These are phyloP conservation scores for Frieseomelitta varia DNA, from an alignment of 1,140 invertebrate genomes.

Conservation along the genomic window DNA sequence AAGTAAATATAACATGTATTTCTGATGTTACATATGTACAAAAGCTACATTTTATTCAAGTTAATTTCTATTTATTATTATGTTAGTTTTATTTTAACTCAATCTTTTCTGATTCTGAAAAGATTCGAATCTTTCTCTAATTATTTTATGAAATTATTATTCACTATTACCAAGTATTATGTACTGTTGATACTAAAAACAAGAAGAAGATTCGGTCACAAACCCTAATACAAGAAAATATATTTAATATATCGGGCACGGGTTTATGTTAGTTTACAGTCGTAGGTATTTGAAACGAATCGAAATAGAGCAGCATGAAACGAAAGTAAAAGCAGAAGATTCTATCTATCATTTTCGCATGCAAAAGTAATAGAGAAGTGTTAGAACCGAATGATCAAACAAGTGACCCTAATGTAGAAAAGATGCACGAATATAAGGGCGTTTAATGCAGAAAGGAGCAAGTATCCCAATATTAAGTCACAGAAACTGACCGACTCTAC, in stretches of 20 bases:
- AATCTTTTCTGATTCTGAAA: too few relatives aligned
- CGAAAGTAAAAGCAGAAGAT: slow-evolving; percentile 19
- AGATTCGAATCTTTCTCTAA: too few relatives aligned
- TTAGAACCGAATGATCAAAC: slow-evolving; percentile 58
- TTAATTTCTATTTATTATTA: neutral
- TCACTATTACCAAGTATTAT: too few relatives aligned
- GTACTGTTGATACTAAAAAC: too few relatives aligned
- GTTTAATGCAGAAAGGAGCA: slow-evolving; percentile 86
- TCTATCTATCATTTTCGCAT: slow-evolving; percentile 34
- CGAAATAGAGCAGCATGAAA: slow-evolving; percentile 17
- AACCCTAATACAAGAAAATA: neutral
- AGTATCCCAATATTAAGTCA: slow-evolving; percentile 86
- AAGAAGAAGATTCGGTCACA: slow-evolving; percentile 29
- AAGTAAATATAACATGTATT: neutral
- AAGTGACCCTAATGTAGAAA: slow-evolving; percentile 68
- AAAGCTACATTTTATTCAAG: neutral
- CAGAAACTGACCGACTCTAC: slow-evolving; percentile 85
- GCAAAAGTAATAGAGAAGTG: slow-evolving; percentile 35
- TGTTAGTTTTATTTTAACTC: neutral
- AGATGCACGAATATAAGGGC: slow-evolving; percentile 85
- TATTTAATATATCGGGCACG: neutral
- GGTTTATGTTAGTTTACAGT: neutral
- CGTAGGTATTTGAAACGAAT: neutral
- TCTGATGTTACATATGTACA: neutral
- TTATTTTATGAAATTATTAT: too few relatives aligned